Base-by-base conservation (phyloP, 2,888 invertebrate genomes). In the Pelosia muscerda region DNA sequence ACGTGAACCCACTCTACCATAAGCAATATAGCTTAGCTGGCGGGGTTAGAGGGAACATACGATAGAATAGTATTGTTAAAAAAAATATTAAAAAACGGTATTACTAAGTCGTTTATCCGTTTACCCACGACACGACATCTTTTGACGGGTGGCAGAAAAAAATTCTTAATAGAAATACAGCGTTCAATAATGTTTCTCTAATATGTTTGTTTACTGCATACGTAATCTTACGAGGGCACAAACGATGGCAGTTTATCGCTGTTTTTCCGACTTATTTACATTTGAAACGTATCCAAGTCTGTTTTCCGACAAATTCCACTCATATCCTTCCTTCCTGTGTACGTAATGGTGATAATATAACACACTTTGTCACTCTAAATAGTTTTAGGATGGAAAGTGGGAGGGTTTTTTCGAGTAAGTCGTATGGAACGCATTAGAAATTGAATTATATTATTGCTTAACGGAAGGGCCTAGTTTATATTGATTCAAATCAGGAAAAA, bases 141-240 rank as follows among this genome's bases (percentile, higher is more conserved):
- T 76, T 77, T 76, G 79, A 83, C 78, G 73, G 77, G 74, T 75
- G 75, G 65, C 71, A 73, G 74, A 79, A 85, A 80, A n/a, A 76
- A 76, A 74, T 72, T 73, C 69, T 78, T 81, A 84, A 75, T 76
- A 76, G 67, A 80, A 80, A 84, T 84, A 81, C 83, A 82, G 73
- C 76, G 71, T 76, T 78, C 79, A 69, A 81, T 85, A 83, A 86
- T 83, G 83, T 69, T 63, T 68, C 76, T 72, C 78, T 88, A 88
- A 88, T 88, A 87, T 77, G 86, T 89, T 89, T 89, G 89, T 89
- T 89, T 88, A 88, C 88, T 84, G 84, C 84, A 84, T 85, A 82
- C 82, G 73, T 79, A 83, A 82, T 77, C 73, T 73, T 75, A 73
- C 63, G 77, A 75, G 66, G 77, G 77, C 74, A 71, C 73, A 77